These are phyloP conservation scores for Enteromius afrohamiltoni DNA, from an alignment of 2,797 vertebrate species.

Conservation along the genomic window DNA sequence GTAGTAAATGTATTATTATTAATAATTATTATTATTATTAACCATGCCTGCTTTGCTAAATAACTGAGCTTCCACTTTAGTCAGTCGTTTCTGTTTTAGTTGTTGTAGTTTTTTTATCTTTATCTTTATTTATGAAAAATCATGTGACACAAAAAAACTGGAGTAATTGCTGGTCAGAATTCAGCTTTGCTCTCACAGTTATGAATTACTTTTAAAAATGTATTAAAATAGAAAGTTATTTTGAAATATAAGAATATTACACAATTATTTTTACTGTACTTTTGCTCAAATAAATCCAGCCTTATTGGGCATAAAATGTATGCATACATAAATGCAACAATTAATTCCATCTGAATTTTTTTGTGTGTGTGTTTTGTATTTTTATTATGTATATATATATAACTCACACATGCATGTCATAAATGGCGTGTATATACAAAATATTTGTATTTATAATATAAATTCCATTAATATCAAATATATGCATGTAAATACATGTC, in stretches of 20 bases:
- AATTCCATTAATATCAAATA: too few relatives aligned
- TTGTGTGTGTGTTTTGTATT: too few relatives aligned
- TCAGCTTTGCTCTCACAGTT: not conserved
- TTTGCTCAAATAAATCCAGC: not conserved
- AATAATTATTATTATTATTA: not conserved
- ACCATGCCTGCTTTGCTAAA: not conserved
- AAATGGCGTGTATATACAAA: too few relatives aligned
- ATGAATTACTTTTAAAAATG: not conserved
- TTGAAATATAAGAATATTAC: not conserved
- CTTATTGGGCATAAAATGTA: not conserved
- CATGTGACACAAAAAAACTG: not conserved
- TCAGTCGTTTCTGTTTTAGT: not conserved
- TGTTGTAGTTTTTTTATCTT: not conserved
- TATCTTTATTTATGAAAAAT: not conserved
- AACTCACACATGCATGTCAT: too few relatives aligned
- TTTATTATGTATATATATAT: too few relatives aligned
- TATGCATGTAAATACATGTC: too few relatives aligned
- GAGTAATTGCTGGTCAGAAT: not conserved
- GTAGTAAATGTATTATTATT: not conserved
- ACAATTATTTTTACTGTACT: not conserved
- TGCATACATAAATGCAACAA: too few relatives aligned
- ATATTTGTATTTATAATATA: too few relatives aligned
- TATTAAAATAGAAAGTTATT: not conserved
- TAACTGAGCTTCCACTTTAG: not conserved
- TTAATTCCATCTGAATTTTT: too few relatives aligned